A percentile compares a stretch with the other conserved stretches of the same genome.
These are phyloP conservation scores for Drosophila borborema DNA, from an alignment of 2,888 invertebrate species.

Conservation along the genomic window DNA sequence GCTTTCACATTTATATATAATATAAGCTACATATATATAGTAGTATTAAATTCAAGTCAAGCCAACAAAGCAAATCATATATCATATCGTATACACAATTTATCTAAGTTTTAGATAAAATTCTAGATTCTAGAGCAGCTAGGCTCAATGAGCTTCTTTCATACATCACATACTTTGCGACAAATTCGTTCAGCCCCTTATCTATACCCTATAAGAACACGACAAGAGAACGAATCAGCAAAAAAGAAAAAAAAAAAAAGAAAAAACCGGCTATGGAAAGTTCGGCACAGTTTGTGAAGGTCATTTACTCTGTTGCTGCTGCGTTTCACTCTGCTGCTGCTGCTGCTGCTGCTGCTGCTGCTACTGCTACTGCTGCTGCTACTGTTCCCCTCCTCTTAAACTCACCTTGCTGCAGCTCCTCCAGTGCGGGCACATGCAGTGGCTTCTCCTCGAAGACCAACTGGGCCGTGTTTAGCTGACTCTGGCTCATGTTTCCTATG, in stretches of 20 bases:
- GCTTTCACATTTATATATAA: too few species aligned
- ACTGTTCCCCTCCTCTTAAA: not conserved
- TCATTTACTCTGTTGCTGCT: conserved; percentile 51
- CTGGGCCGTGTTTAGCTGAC: conserved; percentile 75
- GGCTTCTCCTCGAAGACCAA: conserved; percentile 87
- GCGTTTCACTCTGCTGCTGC: conserved; percentile 29
- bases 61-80: too few species aligned
- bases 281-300: conserved; percentile 73
- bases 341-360: conserved; percentile 35
- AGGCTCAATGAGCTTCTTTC: not conserved
- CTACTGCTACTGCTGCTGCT: not conserved
- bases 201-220: conserved; percentile 4
- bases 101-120: not conserved
- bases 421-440: conserved; percentile 87
- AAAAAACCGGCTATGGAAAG: conserved; percentile 69
- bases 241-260: not conserved
- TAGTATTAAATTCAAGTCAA: too few species aligned
- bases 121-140: too few species aligned
- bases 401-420: conserved; percentile 88
- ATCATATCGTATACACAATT: too few species aligned
- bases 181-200: not conserved
- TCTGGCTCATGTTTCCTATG: conserved; percentile 63
- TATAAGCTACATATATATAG: too few species aligned
- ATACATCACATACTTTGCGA: not conserved
- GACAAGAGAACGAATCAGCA: conserved; percentile 11